A percentile compares a stretch with the other conserved stretches of the same genome.
Conservation (phyloP, 1,140 invertebrate species). For the Muscidifurax raptorellus region DNA sequence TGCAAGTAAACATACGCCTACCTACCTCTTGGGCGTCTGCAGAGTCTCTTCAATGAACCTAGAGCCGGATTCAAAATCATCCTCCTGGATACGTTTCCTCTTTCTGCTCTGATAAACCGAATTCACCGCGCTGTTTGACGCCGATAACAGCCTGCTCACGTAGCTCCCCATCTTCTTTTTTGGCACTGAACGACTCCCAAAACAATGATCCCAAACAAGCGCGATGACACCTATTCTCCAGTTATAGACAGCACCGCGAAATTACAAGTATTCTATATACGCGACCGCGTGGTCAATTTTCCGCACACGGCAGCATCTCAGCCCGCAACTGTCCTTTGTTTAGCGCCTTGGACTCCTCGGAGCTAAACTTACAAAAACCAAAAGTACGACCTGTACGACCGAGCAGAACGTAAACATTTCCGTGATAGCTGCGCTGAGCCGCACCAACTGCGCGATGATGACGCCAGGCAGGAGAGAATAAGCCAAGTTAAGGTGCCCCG, state of each 20-base stretch:
- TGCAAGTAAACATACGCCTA: background rate
- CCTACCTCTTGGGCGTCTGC: constrained; percentile 72
- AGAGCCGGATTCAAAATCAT: constrained; percentile 68
- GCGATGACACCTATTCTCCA: background rate
- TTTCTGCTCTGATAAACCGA: constrained; percentile 70
- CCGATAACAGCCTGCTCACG: constrained; percentile 68
- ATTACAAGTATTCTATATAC: background rate
- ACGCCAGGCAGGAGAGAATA: too few species aligned
- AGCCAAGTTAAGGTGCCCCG: too few species aligned
- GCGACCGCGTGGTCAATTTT: background rate
- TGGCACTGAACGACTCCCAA: background rate
- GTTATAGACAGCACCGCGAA: background rate
- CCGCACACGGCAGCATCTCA: background rate
- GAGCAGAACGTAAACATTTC: background rate
- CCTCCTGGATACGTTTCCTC: constrained; percentile 72
- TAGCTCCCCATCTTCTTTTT: constrained; percentile 67
- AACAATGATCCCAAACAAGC: background rate
- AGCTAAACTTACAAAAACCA: background rate
- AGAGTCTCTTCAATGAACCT: constrained; percentile 72
- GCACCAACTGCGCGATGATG: too few species aligned
- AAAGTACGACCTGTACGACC: background rate
- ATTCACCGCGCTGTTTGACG: constrained; percentile 70
- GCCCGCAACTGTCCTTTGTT: background rate
- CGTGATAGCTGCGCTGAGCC: background rate
- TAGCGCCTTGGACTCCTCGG: background rate